Base-by-base conservation (phyloP, 2,113 vertebrate genomes). In the Cnemophilus loriae region DNA sequence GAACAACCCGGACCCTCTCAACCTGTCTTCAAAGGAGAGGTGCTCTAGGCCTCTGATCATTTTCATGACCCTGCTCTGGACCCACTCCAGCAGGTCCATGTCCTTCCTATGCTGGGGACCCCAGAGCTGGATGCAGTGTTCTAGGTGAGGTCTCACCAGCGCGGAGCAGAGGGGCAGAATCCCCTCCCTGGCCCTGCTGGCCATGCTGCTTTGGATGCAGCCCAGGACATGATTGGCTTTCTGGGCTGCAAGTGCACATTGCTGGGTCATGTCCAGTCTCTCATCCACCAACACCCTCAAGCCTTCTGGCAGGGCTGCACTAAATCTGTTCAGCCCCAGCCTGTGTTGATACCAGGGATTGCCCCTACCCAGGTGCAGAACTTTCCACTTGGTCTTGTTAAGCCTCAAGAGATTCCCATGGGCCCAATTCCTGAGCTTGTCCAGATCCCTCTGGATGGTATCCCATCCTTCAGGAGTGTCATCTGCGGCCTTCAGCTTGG, bases 201-300 rank as follows among this genome's bases (percentile, higher is more conserved):
- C 22, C 20, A 17, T 0, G 0, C 23, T 39, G 16, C 28, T 71
- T 19, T 47, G 42, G 35, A 28, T 65, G 18, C 41, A 74, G 60
- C 41, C 35, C 28, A 47, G 16, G 33, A 17, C 5, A 22, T 0
- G 0, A 1, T 39, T 78, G 70, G 27, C 30, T 22, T 6, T 26
- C n/a, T 65, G 55, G 19, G 13, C 15, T 85, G 27, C 0, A 1
- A 37, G 33, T 2, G 3, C 18, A 2, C 1, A 0, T 28, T 19
- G 30, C 5, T 0, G 0, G 44, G 4, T 84, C 4, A 1, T 3
- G 20, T 50, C 14, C 26, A 68, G 35, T 41, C 41, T 60, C 19
- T 74, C 10, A 7, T 5, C 26, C 13, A 21, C 13, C 14, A 57
- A 0, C 19, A 35, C 4, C 16, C 33, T 15, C 8, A 42, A 9